Evolutionary conservation across 2,888 invertebrate genomes (phyloP).

Genomic region (Hydroisotoma schaefferi): DNA sequence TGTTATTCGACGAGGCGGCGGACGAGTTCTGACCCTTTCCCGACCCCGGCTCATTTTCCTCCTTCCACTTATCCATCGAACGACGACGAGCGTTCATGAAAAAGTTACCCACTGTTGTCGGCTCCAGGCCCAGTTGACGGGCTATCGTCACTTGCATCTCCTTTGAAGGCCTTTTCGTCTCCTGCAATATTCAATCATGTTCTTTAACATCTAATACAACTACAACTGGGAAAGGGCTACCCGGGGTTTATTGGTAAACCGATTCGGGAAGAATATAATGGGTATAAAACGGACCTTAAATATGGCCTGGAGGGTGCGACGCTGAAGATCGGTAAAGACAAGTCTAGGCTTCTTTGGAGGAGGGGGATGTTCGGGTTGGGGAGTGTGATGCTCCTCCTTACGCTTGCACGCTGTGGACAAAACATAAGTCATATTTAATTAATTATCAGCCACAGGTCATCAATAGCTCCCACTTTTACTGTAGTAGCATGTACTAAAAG

Average conservation of each 20-base stretch:
- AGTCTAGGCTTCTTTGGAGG: slow-evolving; percentile 99
- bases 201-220: not conserved
- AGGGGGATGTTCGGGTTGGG: slow-evolving; percentile 65
- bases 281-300: slow-evolving; percentile 92
- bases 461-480: no score
- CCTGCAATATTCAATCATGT: slow-evolving; percentile 57
- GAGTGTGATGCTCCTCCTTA: slow-evolving; percentile 82
- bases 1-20: slow-evolving; percentile 27
- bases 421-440: not conserved
- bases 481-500: no score
- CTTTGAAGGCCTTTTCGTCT: slow-evolving; percentile 98
- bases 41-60: slow-evolving; percentile 57
- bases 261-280: no score
- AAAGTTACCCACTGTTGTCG: slow-evolving; percentile 98
- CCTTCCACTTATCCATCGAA: slow-evolving; percentile 97
- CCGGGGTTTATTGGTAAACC: no score
- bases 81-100: slow-evolving; percentile 99
- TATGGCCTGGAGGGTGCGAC: slow-evolving; percentile 99
- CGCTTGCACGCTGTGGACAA: slow-evolving; percentile 77
- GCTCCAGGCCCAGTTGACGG: slow-evolving; percentile 90
- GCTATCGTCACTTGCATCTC: slow-evolving; percentile 99
- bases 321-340: slow-evolving; percentile 99
- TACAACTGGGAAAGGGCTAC: no score
- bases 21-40: slow-evolving; percentile 12
- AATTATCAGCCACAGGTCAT: not conserved